Percentiles rank a stretch among this genome's conserved stretches.
Conservation (phyloP, 1,140 invertebrate genomes). For the Musca domestica region DNA sequence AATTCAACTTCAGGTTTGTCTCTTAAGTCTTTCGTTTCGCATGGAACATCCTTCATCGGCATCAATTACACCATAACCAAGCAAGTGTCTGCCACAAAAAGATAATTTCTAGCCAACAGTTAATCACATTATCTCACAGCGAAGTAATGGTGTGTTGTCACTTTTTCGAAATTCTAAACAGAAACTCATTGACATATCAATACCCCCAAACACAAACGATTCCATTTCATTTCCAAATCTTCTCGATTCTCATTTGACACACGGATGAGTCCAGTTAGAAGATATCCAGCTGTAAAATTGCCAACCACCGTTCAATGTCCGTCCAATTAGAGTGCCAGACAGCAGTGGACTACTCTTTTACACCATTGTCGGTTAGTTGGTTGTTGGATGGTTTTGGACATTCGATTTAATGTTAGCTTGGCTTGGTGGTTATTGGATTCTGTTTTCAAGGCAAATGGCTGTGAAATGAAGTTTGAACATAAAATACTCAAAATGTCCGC, state of each 20-base stretch:
- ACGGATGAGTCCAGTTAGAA: neutral
- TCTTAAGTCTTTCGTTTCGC: conserved; percentile 10
- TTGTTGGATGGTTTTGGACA: too few species aligned
- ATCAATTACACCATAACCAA: neutral
- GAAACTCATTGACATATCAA: conserved; percentile 19
- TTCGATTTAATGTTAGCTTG: too few species aligned
- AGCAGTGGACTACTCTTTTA: conserved; percentile 6
- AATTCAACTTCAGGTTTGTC: neutral
- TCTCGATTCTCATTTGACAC: neutral
- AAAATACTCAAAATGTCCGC: conserved; percentile 16
- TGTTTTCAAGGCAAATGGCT: neutral
- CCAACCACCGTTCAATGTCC: neutral
- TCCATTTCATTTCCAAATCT: too few species aligned
- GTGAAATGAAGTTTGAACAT: conserved; percentile 13
- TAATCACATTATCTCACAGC: conserved; percentile 15
- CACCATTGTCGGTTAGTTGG: neutral
- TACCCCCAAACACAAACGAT: neutral
- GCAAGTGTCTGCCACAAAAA: conserved; percentile 2
- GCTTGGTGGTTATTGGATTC: too few species aligned
- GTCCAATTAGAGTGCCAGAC: too few species aligned
- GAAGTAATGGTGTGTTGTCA: conserved; percentile 4
- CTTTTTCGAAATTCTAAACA: conserved; percentile 14
- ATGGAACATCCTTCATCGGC: neutral
- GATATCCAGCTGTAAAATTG: conserved; percentile 1
- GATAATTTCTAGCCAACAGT: conserved; percentile 20